phyloP scores from a whole-genome alignment of 1,140 invertebrate genomes.

The Cylas formicarius region DNA sequence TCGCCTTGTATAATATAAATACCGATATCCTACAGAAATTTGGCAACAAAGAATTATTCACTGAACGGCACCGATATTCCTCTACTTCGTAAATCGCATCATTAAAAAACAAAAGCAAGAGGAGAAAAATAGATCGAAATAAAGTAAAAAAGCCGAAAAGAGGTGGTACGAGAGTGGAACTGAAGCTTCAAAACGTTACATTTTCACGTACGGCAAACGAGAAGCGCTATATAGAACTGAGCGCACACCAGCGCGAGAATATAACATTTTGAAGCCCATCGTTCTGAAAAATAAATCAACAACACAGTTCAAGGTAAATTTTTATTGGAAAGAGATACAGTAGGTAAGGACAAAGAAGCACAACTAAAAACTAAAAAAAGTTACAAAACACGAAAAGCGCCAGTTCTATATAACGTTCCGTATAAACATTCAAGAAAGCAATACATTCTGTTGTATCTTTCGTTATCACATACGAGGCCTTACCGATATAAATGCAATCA shows the following conservation, averaged over 20 bases:
- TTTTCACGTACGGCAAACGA: slow-evolving; percentile 18
- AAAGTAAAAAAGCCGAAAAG: slow-evolving; percentile 13
- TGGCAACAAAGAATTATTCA: too few species aligned
- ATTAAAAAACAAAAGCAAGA: neutral
- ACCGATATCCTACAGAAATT: too few species aligned
- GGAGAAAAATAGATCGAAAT: slow-evolving; percentile 2
- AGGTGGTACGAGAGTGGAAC: slow-evolving; percentile 21
- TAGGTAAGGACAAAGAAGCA: slow-evolving; percentile 14
- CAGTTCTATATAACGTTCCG: slow-evolving; percentile 43
- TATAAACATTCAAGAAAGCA: slow-evolving; percentile 10
- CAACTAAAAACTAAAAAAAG: too few species aligned
- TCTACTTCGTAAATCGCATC: too few species aligned
- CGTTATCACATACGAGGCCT: slow-evolving; percentile 21
- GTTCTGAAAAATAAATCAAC: slow-evolving; percentile 32
- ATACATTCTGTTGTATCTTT: slow-evolving; percentile 13
- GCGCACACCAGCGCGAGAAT: slow-evolving; percentile 23
- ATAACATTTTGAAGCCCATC: slow-evolving; percentile 41
- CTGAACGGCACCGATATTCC: too few species aligned
- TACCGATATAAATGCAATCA: slow-evolving; percentile 11
- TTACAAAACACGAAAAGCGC: slow-evolving; percentile 25
- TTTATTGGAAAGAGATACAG: slow-evolving; percentile 14
- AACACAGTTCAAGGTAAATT: slow-evolving; percentile 19
- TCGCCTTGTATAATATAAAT: too few species aligned
- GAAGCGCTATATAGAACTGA: slow-evolving; percentile 44
- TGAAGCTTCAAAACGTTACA: slow-evolving; percentile 41